A percentile compares a stretch with the other conserved stretches of the same genome.
Evolutionary conservation across 2,797 vertebrate species (phyloP).

Genomic region (Sebastes alutus): DNA sequence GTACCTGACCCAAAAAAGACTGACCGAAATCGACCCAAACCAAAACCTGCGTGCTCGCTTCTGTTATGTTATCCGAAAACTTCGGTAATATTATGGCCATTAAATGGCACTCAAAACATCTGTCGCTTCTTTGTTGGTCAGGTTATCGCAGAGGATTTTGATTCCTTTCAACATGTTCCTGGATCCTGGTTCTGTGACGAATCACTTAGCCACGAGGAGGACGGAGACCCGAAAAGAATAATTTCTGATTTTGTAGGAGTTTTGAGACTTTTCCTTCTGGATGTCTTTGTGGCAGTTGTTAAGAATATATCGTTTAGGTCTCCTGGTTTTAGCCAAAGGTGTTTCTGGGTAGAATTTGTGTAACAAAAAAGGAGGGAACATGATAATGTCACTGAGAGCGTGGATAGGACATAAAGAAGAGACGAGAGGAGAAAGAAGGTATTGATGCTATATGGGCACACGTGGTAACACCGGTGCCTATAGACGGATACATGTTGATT

Average conservation of each 20-base stretch:
- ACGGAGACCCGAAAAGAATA: neutral
- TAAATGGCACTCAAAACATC: too few species aligned
- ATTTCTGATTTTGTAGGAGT: neutral
- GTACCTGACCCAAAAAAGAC: too few species aligned
- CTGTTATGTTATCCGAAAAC: too few species aligned
- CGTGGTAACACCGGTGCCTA: neutral
- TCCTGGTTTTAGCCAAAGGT: neutral
- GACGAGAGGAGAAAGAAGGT: neutral
- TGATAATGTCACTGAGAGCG: neutral
- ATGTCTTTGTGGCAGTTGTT: neutral
- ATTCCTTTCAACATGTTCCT: neutral
- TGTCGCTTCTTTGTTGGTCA: neutral
- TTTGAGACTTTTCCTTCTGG: neutral
- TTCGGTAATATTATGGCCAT: too few species aligned
- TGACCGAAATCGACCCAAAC: too few species aligned
- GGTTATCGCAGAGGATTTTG: neutral
- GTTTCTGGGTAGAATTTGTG: neutral
- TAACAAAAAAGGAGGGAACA: neutral
- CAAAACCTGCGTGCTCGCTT: too few species aligned
- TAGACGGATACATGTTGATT: conserved; percentile 11
- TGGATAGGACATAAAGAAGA: neutral
- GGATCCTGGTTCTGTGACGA: neutral
- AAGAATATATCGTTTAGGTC: neutral
- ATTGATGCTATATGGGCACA: neutral
- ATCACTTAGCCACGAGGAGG: neutral